Evolutionary conservation across 92 coral and sea anemone genomes (phyloP).

Genomic region (Zoanthus sansibaricus): DNA sequence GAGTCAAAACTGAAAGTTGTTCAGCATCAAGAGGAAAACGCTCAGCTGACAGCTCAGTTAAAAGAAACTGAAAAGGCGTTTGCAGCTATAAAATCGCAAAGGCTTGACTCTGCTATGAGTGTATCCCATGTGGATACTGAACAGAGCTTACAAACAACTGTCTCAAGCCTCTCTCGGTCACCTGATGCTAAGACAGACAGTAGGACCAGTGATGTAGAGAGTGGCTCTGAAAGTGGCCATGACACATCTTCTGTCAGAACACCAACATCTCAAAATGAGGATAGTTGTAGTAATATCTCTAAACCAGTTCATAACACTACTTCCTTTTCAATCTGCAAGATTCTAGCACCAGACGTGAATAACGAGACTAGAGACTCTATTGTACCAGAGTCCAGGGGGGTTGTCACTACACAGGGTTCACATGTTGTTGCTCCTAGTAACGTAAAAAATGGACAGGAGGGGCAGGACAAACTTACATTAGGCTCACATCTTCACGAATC

Average conservation of each 20-base stretch:
- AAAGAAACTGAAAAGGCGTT: slow-evolving; percentile 69
- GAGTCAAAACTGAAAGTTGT: slow-evolving; percentile 82
- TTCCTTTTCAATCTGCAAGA: slow-evolving; percentile 80
- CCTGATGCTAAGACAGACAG: slow-evolving; percentile 22
- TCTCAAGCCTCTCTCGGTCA: background rate
- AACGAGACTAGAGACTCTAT: slow-evolving; percentile 40
- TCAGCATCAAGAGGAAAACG: slow-evolving; percentile 57
- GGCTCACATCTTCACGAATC: slow-evolving; percentile 42
- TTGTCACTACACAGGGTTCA: slow-evolving; percentile 49
- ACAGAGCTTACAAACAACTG: slow-evolving; percentile 15
- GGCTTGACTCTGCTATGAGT: slow-evolving; percentile 51
- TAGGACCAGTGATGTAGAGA: slow-evolving; percentile 32
- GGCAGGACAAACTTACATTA: slow-evolving; percentile 42
- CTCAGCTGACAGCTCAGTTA: slow-evolving; percentile 57
- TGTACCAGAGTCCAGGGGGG: slow-evolving; percentile 18
- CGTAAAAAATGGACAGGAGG: slow-evolving; percentile 75
- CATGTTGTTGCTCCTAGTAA: slow-evolving; percentile 50
- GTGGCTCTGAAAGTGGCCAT: slow-evolving; percentile 32
- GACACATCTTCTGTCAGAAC: slow-evolving; percentile 19
- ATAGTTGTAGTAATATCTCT: slow-evolving; percentile 31
- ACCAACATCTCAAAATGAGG: slow-evolving; percentile 34
- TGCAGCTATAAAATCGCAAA: slow-evolving; percentile 62
- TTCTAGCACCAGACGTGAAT: slow-evolving; percentile 75
- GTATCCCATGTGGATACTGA: slow-evolving; percentile 48
- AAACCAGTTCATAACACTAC: slow-evolving; percentile 49